These are phyloP conservation scores for Polypterus bichir DNA, from an alignment of 2,113 vertebrate species.

Conservation along the genomic window DNA sequence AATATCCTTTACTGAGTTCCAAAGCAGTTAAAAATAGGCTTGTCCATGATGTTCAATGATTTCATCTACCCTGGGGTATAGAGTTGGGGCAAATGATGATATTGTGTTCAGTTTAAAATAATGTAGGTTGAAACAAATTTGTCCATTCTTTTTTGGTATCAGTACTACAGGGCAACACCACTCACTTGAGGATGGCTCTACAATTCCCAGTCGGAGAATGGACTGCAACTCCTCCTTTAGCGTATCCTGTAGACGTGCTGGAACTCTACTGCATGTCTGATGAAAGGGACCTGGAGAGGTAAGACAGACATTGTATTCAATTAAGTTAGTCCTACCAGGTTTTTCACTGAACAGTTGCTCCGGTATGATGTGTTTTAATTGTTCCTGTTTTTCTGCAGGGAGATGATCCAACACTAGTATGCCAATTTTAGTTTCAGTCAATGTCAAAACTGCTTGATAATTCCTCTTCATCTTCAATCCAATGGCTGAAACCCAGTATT, in stretches of 20 bases:
- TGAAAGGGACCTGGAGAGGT: neutral
- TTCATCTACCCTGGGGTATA: too few species aligned
- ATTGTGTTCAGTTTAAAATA: too few species aligned
- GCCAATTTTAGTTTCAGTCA: neutral
- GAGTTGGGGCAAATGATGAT: too few species aligned
- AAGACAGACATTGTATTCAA: neutral
- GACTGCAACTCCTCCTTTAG: neutral
- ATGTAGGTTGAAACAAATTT: too few species aligned
- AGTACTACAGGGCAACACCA: too few species aligned
- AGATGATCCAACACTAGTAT: neutral
- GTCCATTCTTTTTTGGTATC: too few species aligned
- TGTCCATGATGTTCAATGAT: too few species aligned
- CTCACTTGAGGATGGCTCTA: too few species aligned
- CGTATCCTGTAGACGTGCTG: neutral
- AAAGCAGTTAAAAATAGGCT: too few species aligned
- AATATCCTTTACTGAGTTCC: too few species aligned
- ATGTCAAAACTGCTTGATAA: neutral
- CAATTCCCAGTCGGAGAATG: too few species aligned
- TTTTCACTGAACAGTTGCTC: neutral
- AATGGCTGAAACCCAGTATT: neutral
- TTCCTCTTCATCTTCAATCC: neutral
- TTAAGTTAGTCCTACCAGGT: neutral
- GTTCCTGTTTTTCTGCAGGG: neutral
- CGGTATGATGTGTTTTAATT: neutral
- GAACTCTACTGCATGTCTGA: neutral